Percentiles rank a stretch among this genome's conserved stretches.
Conservation (phyloP, 2,797 vertebrate genomes). For the Caiman crocodilus region DNA sequence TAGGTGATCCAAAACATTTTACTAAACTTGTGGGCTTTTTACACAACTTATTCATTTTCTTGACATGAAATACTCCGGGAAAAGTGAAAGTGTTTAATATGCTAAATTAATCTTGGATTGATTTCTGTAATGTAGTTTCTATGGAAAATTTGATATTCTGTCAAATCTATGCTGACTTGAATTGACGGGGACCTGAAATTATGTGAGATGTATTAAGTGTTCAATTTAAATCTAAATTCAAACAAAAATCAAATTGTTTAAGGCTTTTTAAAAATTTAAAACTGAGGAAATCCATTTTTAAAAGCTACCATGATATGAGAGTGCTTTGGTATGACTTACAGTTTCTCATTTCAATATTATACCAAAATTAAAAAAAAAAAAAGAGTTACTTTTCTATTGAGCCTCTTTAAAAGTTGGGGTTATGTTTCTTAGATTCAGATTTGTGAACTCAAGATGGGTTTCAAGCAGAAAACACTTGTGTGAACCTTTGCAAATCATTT, state of each 20-base stretch:
- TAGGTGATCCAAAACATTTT: no score
- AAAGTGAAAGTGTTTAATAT: background rate
- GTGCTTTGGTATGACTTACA: background rate
- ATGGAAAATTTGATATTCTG: background rate
- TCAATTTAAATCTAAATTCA: background rate
- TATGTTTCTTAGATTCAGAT: background rate
- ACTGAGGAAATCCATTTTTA: rapidly evolving
- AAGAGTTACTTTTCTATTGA: background rate
- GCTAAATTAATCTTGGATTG: background rate
- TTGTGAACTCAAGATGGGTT: background rate
- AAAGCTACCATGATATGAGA: background rate
- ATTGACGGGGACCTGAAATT: background rate
- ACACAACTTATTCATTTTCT: background rate
- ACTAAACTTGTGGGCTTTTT: no score
- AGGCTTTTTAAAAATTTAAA: background rate
- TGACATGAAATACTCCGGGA: background rate
- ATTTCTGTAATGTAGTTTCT: background rate
- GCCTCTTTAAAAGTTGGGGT: background rate
- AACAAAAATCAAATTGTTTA: background rate
- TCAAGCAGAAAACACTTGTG: background rate
- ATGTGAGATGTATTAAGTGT: background rate
- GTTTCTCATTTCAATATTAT: background rate
- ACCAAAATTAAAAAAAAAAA: background rate
- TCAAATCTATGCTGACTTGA: background rate
- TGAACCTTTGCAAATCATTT: background rate